A percentile compares a stretch with the other conserved stretches of the same genome.
Evolutionary conservation across 1,140 invertebrate genomes (phyloP).

Genomic region (Luehdorfia chinensis): DNA sequence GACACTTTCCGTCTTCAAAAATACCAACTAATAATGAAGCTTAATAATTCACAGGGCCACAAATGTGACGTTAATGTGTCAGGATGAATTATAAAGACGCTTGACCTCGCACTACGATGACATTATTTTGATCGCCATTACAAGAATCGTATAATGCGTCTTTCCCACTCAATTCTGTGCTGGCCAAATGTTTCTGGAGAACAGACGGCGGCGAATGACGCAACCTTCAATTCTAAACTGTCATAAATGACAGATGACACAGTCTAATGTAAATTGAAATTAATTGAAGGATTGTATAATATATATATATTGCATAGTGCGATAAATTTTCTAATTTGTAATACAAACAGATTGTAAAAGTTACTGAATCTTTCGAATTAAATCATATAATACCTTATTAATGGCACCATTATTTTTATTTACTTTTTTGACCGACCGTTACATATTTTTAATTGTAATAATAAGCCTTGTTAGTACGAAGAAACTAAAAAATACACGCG

Average conservation of each 20-base stretch:
- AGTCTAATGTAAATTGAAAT: conserved; percentile 5
- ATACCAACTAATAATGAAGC: conserved; percentile 1
- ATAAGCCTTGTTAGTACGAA: no score
- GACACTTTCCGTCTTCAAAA: conserved; percentile 6
- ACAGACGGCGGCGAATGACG: not conserved
- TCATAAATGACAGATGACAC: conserved; percentile 1
- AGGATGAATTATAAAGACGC: conserved; percentile 4
- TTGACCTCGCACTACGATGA: conserved; percentile 1
- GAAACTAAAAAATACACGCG: no score
- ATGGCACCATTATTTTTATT: no score
- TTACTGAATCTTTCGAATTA: no score
- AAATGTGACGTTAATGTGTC: conserved; percentile 4
- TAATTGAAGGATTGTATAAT: no score
- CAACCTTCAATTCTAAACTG: not conserved
- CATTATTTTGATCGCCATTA: conserved; percentile 10
- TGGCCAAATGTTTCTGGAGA: conserved; percentile 12
- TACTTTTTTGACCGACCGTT: no score
- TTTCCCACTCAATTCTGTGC: conserved; percentile 6
- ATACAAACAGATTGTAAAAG: no score
- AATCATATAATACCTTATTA: no score
- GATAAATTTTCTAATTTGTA: no score
- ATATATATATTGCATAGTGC: no score
- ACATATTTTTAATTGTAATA: no score
- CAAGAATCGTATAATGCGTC: conserved; percentile 10
- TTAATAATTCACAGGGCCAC: conserved; percentile 1